phyloP scores from a whole-genome alignment of 2,113 vertebrate genomes.

The Rhineura floridana region DNA sequence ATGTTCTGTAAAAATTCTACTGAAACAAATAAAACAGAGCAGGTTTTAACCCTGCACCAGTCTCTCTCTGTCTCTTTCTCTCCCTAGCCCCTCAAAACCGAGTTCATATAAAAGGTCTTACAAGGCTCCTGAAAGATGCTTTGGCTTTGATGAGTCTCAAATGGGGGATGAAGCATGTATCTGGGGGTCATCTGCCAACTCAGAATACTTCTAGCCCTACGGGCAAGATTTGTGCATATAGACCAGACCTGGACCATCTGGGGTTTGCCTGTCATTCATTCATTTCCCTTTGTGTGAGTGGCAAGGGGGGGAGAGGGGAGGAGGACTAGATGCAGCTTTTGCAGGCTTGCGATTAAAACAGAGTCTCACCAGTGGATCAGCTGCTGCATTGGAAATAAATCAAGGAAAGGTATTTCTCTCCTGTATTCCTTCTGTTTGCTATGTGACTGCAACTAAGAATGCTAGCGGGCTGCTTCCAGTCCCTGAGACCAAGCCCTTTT shows the following conservation, averaged over 20 bases:
- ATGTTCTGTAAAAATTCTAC: neutral
- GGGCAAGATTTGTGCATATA: neutral
- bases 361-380: neutral
- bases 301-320: too few relatives aligned
- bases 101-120: neutral
- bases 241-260: neutral
- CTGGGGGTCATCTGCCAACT: neutral
- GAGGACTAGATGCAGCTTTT: neutral
- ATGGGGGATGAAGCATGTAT: neutral
- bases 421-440: neutral
- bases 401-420: neutral
- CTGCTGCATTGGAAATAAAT: conserved; percentile 3
- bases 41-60: neutral
- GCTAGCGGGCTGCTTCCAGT: neutral
- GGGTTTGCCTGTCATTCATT: neutral
- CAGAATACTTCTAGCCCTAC: neutral
- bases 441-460: neutral
- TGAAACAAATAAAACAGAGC: neutral
- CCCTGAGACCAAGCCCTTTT: neutral
- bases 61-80: neutral
- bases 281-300: neutral
- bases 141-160: neutral
- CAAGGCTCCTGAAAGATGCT: neutral
- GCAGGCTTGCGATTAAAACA: neutral
- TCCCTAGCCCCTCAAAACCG: neutral